These are phyloP conservation scores for Rhynchotus rufescens DNA, from an alignment of 2,797 vertebrate species.

Conservation along the genomic window DNA sequence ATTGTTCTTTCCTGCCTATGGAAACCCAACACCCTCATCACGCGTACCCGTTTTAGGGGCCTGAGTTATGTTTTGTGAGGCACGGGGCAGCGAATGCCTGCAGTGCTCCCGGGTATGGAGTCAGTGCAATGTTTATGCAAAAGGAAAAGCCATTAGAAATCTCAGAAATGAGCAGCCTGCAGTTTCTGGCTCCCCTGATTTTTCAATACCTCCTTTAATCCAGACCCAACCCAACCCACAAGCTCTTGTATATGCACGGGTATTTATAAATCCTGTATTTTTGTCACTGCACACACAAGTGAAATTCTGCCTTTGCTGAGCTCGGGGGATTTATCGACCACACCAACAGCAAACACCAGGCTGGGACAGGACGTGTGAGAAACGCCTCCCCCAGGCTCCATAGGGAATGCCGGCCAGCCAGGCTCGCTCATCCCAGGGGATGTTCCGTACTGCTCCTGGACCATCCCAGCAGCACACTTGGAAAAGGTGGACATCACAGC, in stretches of 20 bases:
- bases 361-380: background rate
- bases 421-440: background rate
- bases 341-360: constrained; percentile 41
- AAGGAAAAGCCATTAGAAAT: constrained; percentile 73
- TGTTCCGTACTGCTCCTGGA: fast-evolving
- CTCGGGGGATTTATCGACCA: constrained; percentile 23
- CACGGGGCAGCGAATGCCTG: constrained; percentile 38
- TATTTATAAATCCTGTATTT: constrained; percentile 71
- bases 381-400: fast-evolving
- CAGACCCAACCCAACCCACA: constrained; percentile 60
- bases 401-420: fast-evolving
- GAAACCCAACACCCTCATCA: constrained; percentile 45
- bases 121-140: constrained; percentile 63
- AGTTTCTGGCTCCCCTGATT: constrained; percentile 66
- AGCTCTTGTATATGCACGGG: constrained; percentile 38
- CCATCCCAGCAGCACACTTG: background rate
- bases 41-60: constrained; percentile 47
- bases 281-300: constrained; percentile 46
- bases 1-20: constrained; percentile 25
- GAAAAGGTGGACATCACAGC: background rate
- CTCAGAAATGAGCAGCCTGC: constrained; percentile 61
- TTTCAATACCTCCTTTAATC: constrained; percentile 75
- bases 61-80: constrained; percentile 30
- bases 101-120: constrained; percentile 51
- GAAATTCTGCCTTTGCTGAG: constrained; percentile 66